Percentiles rank a stretch among this genome's conserved stretches.
These are phyloP conservation scores for Microchirus variegatus DNA, from an alignment of 2,797 vertebrate genomes.

Conservation along the genomic window DNA sequence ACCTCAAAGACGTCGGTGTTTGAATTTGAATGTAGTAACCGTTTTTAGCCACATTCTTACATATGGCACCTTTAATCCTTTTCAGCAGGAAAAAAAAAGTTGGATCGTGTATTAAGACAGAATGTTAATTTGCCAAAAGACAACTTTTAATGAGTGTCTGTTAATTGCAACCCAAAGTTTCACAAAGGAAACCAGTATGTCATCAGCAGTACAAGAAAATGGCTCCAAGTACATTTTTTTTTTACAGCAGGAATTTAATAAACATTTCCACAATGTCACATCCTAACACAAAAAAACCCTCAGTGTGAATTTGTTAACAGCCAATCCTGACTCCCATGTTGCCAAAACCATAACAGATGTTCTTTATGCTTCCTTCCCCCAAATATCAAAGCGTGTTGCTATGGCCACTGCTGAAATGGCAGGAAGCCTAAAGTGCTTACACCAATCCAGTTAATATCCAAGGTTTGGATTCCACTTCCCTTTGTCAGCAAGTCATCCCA, in stretches of 20 bases:
- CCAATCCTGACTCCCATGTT: not conserved
- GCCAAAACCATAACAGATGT: conserved; percentile 4
- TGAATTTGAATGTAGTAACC: too few species aligned
- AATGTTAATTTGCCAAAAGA: too few species aligned
- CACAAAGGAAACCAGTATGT: not conserved
- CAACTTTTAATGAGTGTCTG: conserved; percentile 23
- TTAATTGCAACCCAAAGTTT: conserved; percentile 20
- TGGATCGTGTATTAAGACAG: too few species aligned
- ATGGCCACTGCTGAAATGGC: conserved; percentile 12
- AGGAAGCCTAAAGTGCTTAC: conserved; percentile 13
- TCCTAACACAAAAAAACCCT: not conserved
- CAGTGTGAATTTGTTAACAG: not conserved
- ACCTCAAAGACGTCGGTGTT: too few species aligned
- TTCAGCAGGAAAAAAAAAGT: too few species aligned
- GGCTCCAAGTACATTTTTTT: conserved; percentile 1
- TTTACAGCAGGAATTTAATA: conserved; percentile 3
- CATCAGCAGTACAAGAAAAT: not conserved
- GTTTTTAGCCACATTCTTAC: too few species aligned
- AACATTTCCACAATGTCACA: not conserved
- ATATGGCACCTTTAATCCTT: too few species aligned
- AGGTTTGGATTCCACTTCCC: conserved; percentile 25
- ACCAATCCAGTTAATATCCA: conserved; percentile 27
- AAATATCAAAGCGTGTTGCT: conserved; percentile 12
- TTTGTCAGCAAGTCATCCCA: conserved; percentile 46
- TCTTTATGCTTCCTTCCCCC: conserved; percentile 6